These are phyloP conservation scores for Drosophila nasuta DNA, from an alignment of 1,140 invertebrate species.

Conservation along the genomic window DNA sequence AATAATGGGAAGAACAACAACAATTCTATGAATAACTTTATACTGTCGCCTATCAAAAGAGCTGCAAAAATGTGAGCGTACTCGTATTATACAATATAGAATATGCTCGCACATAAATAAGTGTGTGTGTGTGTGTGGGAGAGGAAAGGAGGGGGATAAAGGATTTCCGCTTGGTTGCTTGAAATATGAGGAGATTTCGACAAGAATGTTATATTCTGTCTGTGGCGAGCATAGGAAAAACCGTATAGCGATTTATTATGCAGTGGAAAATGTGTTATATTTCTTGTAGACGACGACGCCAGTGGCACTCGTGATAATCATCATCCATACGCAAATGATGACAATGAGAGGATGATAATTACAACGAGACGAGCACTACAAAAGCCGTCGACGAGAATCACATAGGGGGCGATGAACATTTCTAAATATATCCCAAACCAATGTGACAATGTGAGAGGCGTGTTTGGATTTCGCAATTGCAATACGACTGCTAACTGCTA, in stretches of 20 bases:
- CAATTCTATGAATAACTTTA: slow-evolving; percentile 52
- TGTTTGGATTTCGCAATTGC: slow-evolving; percentile 77
- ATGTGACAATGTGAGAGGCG: slow-evolving; percentile 75
- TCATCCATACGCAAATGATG: slow-evolving; percentile 36
- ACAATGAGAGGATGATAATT: slow-evolving; percentile 66
- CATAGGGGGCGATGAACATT: background rate
- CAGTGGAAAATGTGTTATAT: slow-evolving; percentile 67
- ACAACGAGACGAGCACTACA: slow-evolving; percentile 45
- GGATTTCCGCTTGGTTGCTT: slow-evolving; percentile 80
- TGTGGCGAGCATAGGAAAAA: slow-evolving; percentile 28
- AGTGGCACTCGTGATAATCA: slow-evolving; percentile 45
- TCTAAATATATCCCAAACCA: slow-evolving; percentile 59
- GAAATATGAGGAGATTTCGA: slow-evolving; percentile 77
- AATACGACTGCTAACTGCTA: slow-evolving; percentile 52
- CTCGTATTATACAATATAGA: slow-evolving; percentile 31
- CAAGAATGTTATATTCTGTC: slow-evolving; percentile 52
- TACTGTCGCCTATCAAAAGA: slow-evolving; percentile 78
- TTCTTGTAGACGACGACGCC: slow-evolving; percentile 19
- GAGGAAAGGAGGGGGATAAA: slow-evolving; percentile 40
- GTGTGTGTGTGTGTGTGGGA: background rate
- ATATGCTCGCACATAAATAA: slow-evolving; percentile 10
- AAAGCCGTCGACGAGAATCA: slow-evolving; percentile 12
- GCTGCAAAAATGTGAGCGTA: slow-evolving; percentile 70
- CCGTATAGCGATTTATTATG: slow-evolving; percentile 63
- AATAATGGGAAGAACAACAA: slow-evolving; percentile 20